phyloP scores from a whole-genome alignment of 2,797 vertebrate species.

The Dallia pectoralis region DNA sequence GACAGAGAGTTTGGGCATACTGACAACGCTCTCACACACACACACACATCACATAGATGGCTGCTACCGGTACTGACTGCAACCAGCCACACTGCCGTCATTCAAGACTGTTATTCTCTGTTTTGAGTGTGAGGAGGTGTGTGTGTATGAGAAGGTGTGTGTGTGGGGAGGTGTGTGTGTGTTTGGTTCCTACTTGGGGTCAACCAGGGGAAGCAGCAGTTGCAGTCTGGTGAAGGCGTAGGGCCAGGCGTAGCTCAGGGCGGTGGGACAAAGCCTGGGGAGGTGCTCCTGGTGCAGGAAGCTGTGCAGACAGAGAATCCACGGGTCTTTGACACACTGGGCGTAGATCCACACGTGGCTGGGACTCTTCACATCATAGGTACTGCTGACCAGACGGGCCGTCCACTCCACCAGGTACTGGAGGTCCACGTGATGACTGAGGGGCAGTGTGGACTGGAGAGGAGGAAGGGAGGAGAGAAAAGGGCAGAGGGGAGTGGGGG shows the following conservation, averaged over 20 bases:
- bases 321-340: slow-evolving; percentile 95
- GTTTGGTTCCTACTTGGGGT: slow-evolving; percentile 86
- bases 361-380: slow-evolving; percentile 97
- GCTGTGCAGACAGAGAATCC: slow-evolving; percentile 98
- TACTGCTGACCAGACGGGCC: slow-evolving; percentile 92
- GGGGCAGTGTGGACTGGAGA: slow-evolving; percentile 81
- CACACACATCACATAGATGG: neutral
- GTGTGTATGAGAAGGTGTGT: neutral
- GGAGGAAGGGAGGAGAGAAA: neutral
- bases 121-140: too few species aligned
- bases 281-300: slow-evolving; percentile 96
- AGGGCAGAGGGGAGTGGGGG: slow-evolving; percentile 61
- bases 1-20: too few species aligned
- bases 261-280: slow-evolving; percentile 92
- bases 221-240: slow-evolving; percentile 95
- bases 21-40: slow-evolving; percentile 1
- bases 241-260: slow-evolving; percentile 97
- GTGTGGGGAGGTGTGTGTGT: neutral
- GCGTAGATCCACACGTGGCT: slow-evolving; percentile 99
- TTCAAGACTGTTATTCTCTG: too few species aligned
- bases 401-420: slow-evolving; percentile 99
- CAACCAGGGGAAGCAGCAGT: slow-evolving; percentile 92
- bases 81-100: too few species aligned
- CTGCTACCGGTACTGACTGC: too few species aligned
- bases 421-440: slow-evolving; percentile 92